These are phyloP conservation scores for Hippoglossus hippoglossus DNA, from an alignment of 2,797 vertebrate genomes.

Conservation along the genomic window DNA sequence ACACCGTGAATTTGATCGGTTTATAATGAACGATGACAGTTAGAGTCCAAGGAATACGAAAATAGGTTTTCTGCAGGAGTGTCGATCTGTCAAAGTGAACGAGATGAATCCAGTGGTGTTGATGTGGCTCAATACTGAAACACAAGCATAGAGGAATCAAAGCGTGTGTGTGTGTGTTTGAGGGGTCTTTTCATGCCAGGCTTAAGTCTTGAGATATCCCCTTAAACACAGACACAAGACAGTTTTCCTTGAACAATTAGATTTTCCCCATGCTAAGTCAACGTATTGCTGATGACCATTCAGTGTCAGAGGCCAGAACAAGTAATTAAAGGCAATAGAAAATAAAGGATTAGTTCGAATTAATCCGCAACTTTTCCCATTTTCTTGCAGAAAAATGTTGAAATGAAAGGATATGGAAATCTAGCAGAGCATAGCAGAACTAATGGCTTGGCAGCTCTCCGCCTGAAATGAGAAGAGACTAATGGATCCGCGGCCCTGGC, in stretches of 20 bases:
- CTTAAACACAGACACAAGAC: slow-evolving; percentile 30
- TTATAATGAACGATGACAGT: slow-evolving; percentile 38
- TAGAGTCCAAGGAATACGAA: slow-evolving; percentile 42
- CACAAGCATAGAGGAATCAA: slow-evolving; percentile 51
- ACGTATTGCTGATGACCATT: slow-evolving; percentile 67
- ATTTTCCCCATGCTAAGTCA: slow-evolving; percentile 42
- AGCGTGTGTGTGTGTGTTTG: not conserved
- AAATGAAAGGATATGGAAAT: slow-evolving; percentile 77
- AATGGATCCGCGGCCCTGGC: slow-evolving; percentile 68
- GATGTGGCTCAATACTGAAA: slow-evolving; percentile 39
- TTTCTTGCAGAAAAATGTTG: slow-evolving; percentile 68
- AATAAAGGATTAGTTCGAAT: slow-evolving; percentile 76
- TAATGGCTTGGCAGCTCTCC: slow-evolving; percentile 71
- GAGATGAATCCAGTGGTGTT: slow-evolving; percentile 19
- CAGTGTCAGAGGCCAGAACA: slow-evolving; percentile 70
- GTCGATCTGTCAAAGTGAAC: slow-evolving; percentile 54
- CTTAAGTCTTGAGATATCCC: slow-evolving; percentile 17
- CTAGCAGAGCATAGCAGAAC: slow-evolving; percentile 72
- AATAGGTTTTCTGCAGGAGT: slow-evolving; percentile 45
- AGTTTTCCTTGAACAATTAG: slow-evolving; percentile 39
- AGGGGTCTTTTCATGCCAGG: not conserved
- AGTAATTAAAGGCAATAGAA: slow-evolving; percentile 79
- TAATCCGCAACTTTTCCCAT: slow-evolving; percentile 80
- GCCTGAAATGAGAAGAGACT: slow-evolving; percentile 73
- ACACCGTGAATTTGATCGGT: slow-evolving; percentile 15